Conservation (phyloP, 2,797 vertebrate genomes). For the Tenualosa thibaudeaui region DNA sequence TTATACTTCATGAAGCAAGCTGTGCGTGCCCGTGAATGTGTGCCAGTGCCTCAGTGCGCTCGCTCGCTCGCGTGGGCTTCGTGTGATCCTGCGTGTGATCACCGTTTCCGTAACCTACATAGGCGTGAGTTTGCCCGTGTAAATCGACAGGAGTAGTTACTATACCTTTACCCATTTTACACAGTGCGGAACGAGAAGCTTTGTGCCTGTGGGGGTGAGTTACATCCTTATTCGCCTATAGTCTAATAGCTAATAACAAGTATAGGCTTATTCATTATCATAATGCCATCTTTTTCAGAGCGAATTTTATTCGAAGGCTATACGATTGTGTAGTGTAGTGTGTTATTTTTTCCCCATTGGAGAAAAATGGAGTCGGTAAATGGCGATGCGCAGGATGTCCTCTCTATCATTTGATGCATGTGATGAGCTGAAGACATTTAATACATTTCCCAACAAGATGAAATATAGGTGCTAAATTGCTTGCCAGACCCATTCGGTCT, state of each 20-base stretch:
- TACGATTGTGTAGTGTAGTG: not conserved
- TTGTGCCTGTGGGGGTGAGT: not conserved
- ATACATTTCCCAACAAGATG: too few species aligned
- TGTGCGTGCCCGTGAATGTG: not conserved
- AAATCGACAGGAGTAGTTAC: not conserved
- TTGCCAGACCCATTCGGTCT: too few species aligned
- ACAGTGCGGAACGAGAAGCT: not conserved
- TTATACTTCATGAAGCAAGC: constrained; percentile 20
- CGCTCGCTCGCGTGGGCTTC: not conserved
- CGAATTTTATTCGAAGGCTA: not conserved
- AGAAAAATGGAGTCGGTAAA: not conserved
- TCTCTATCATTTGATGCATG: not conserved
- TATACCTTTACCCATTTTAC: not conserved
- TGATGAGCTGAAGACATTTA: too few species aligned
- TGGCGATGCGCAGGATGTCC: not conserved
- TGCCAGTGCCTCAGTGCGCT: not conserved
- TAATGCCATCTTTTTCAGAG: not conserved
- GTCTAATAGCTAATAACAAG: not conserved
- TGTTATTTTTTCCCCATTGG: not conserved
- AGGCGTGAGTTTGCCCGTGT: not conserved
- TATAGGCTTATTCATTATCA: too few species aligned
- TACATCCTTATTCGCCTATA: not conserved
- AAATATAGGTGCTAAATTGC: too few species aligned
- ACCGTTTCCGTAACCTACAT: not conserved
- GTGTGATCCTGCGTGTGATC: not conserved